A percentile compares a stretch with the other conserved stretches of the same genome.
phyloP scores from a whole-genome alignment of 2,888 invertebrate species.

The Zhuqinia jingwanae region DNA sequence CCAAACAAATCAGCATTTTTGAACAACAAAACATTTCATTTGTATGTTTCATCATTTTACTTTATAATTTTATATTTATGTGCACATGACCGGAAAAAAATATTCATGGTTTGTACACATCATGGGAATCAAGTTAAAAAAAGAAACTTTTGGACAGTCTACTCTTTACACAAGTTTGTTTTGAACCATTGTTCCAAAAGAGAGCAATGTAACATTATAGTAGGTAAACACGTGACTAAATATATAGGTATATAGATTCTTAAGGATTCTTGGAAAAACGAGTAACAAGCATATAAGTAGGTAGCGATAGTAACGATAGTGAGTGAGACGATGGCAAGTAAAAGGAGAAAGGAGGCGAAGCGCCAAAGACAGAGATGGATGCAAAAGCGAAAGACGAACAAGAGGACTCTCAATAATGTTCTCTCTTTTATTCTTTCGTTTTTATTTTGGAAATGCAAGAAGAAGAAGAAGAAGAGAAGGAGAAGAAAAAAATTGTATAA shows the following conservation, averaged over 20 bases:
- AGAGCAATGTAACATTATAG: not conserved
- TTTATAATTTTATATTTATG: no score
- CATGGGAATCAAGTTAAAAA: no score
- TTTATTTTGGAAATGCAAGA: conserved; percentile 56
- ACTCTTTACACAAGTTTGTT: conserved; percentile 21
- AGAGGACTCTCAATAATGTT: conserved; percentile 51
- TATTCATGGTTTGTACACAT: conserved; percentile 23
- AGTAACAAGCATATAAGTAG: no score
- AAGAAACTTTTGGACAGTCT: conserved; percentile 37
- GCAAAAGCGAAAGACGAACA: conserved; percentile 56
- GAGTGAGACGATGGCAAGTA: conserved; percentile 25
- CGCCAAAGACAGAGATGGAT: conserved; percentile 67
- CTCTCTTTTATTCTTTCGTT: conserved; percentile 41
- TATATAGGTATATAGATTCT: not conserved
- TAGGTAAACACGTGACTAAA: not conserved
- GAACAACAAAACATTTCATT: no score
- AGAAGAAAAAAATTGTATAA: conserved; percentile 40
- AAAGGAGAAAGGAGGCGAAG: conserved; percentile 66
- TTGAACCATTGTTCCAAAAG: conserved; percentile 33
- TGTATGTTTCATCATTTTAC: no score
- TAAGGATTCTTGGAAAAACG: no score
- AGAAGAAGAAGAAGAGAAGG: no score
- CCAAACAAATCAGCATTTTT: conserved; percentile 47
- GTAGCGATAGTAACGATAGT: no score
- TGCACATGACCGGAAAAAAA: conserved; percentile 30